Base-by-base conservation (phyloP, 2,888 invertebrate genomes). In the Exocentrus adspersus region DNA sequence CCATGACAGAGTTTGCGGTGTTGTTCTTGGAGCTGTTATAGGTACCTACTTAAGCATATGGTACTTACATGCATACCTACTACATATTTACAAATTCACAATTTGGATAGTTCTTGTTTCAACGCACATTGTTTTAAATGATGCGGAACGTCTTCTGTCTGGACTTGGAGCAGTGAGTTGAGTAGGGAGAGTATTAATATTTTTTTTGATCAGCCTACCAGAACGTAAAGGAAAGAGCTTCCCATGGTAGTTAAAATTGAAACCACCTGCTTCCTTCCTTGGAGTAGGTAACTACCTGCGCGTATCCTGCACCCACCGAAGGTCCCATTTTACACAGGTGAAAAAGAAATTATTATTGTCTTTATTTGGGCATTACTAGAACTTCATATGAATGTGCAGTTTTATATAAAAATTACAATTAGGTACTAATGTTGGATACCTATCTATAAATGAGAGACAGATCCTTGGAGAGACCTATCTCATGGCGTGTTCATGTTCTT, bases 221-320 rank as follows among this genome's bases (percentile, higher is more conserved):
- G 30, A 51, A 51, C 51, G n/a, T 17, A 16, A 4, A 19, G 32
- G 17, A 51, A 32, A 51, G 51, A 51, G 32, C 51, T 32, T 51
- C 51, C 32, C 51, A 51, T 51, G 30, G 51, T 32, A 32, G 21
- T 51, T 51, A 48, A 37, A n/a, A n/a, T n/a, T n/a, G n/a, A n/a
- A n/a, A 51, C 75, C 79, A 80, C 80, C 80, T 80, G 80, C 74
- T 81, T 80, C 80, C 80, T 80, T 75, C 75, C 30, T 30, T n/a
- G 10, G 30, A 30, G 30, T n/a, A 64, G 71, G 69, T 75, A 75
- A 65, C 76, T 79, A 79, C 80, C 78, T 79, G 79, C 79, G 79
- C 79, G 77, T 78, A 78, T 79, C 79, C 79, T 73, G 63, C 42
- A 28, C 28, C 37, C 14, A 42, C 19, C 51, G 16, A 37, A 24